Evolutionary conservation across 2,113 vertebrate genomes (phyloP), one percentile per base, ranked within the genome.

Genomic region (Synodontis membranacea): DNA sequence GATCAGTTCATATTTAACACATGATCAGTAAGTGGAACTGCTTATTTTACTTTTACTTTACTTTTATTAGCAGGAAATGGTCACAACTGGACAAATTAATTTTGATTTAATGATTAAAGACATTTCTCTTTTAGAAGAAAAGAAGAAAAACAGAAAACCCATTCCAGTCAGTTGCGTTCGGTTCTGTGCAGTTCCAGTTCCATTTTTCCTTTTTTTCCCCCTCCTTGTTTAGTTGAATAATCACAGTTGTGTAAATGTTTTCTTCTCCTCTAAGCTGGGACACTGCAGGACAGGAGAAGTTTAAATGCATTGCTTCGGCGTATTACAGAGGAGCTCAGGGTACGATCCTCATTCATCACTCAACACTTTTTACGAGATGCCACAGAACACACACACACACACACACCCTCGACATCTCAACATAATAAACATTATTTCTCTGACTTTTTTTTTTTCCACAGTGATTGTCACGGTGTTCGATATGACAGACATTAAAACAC

Each of bases 251-350:
- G 74, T 76, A 19, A 50, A 76, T 76, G 25, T 5, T 54, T 56
- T 25, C 52, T 80, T 56, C 2, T 4, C 58, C 50, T 56, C 88
- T 85, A 89, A 99, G 97, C 93, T 98, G 97, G 97, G 97, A 99
- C 93, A 99, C 97, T 19, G 97, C 97, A 1, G 97, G 97, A 17
- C 97, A 98, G 91, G 97, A 99, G 87, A 98, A 97, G 92, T 98
- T 99, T 93, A 99, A 98, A 92, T 98, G 97, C 90, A 97, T 98
- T 7, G 96, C 97, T 2, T 97, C 97, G 81, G 95, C 97, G 56
- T 99, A 98, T 92, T 98, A 98, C 93, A 91, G 96, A 92, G 97
- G 97, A 14, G 96, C 97, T 86, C 96, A 97, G 90, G 96, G 97
- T 98, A 87, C 94, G 94, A 83, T 19, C 37, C 12, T 84, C 48